phyloP scores from a whole-genome alignment of 2,113 vertebrate species.

The Oreotrochilus melanogaster region DNA sequence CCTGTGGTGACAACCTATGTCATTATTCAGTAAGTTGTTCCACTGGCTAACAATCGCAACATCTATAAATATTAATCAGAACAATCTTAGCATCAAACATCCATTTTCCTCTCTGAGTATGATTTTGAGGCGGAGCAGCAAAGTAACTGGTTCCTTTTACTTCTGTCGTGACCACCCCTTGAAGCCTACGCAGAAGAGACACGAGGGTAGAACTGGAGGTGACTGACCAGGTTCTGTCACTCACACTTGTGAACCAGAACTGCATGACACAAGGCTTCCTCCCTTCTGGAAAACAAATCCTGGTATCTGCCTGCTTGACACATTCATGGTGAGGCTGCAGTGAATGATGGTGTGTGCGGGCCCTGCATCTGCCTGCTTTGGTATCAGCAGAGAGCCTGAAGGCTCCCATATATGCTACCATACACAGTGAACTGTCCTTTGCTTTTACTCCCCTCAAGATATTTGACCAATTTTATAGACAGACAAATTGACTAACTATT shows the following conservation, averaged over 20 bases:
- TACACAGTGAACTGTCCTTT: not conserved
- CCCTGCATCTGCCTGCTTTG: not conserved
- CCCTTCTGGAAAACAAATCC: not conserved
- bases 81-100: not conserved
- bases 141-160: not conserved
- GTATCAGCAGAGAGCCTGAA: not conserved
- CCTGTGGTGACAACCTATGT: not conserved
- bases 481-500: not conserved
- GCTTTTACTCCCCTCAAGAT: not conserved
- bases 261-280: not conserved
- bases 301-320: not conserved
- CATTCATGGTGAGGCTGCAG: not conserved
- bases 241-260: not conserved
- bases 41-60: not conserved
- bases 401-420: not conserved
- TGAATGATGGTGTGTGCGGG: not conserved
- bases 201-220: too few species aligned
- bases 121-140: not conserved
- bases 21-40: not conserved
- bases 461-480: not conserved
- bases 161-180: not conserved
- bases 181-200: not conserved
- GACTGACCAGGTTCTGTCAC: not conserved
- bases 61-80: not conserved
- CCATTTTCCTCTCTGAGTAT: not conserved